phyloP scores from a whole-genome alignment of 2,113 vertebrate species.

The Leptodactylus fuscus region DNA sequence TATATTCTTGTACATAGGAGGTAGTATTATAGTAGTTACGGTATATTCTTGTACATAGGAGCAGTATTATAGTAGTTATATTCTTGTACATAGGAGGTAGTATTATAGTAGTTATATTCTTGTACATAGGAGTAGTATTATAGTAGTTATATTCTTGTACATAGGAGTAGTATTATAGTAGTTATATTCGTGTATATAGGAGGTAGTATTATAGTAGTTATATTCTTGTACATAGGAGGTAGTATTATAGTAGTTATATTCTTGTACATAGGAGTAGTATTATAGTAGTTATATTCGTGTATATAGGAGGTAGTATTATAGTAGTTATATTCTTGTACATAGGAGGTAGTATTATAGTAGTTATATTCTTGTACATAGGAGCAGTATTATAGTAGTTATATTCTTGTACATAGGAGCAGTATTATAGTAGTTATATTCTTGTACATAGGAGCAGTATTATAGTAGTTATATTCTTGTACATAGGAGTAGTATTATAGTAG shows the following conservation, averaged over 20 bases:
- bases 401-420: no score
- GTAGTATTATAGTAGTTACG: constrained; percentile 16
- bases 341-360: neutral
- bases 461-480: no score
- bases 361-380: no score
- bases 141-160: neutral
- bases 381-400: no score
- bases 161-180: constrained; percentile 8
- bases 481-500: neutral
- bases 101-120: constrained; percentile 10
- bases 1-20: neutral
- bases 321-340: constrained; percentile 6
- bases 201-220: neutral
- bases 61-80: constrained; percentile 16
- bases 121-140: neutral
- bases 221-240: neutral
- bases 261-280: neutral
- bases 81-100: constrained; percentile 3
- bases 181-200: constrained; percentile 6
- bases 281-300: constrained; percentile 9
- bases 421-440: no score
- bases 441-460: no score
- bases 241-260: constrained; percentile 13
- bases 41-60: neutral
- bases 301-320: neutral